Percentiles rank a stretch among this genome's conserved stretches.
Conservation (phyloP, 2,888 invertebrate genomes). For the Hoplodrina blanda region DNA sequence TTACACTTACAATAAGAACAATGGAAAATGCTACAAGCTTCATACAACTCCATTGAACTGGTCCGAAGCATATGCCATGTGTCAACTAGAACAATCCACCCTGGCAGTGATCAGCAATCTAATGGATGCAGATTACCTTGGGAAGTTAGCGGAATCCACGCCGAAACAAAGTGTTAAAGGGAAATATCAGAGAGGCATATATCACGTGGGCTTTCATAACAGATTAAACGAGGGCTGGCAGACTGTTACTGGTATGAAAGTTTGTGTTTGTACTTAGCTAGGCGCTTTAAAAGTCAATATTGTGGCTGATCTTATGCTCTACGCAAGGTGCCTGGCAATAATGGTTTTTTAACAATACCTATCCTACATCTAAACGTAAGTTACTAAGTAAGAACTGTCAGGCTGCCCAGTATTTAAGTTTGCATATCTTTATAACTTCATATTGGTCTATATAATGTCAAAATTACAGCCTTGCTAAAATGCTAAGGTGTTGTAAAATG, state of each 20-base stretch:
- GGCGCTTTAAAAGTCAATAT: no score
- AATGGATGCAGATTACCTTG: conserved; percentile 41
- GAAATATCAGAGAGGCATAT: conserved; percentile 53
- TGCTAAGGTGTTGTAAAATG: not conserved
- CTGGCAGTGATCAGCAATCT: conserved; percentile 74
- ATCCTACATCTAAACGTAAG: no score
- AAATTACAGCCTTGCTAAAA: not conserved
- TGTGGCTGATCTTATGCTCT: no score
- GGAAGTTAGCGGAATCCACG: conserved; percentile 6
- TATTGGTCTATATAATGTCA: not conserved
- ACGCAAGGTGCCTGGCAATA: no score
- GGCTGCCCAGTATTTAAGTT: no score
- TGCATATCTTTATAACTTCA: no score
- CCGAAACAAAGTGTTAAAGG: conserved; percentile 13
- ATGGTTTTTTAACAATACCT: no score
- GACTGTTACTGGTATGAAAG: conserved; percentile 72
- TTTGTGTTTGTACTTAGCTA: no score
- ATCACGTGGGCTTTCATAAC: conserved; percentile 69
- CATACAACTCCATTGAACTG: conserved; percentile 77
- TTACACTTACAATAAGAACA: conserved; percentile 69
- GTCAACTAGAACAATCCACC: conserved; percentile 75
- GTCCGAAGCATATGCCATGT: conserved; percentile 76
- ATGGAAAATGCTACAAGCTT: conserved; percentile 80
- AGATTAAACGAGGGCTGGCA: conserved; percentile 64
- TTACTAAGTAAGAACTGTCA: no score